A percentile compares a stretch with the other conserved stretches of the same genome.
phyloP scores from a whole-genome alignment of 2,888 invertebrate genomes.

The Pomacea canaliculata region DNA sequence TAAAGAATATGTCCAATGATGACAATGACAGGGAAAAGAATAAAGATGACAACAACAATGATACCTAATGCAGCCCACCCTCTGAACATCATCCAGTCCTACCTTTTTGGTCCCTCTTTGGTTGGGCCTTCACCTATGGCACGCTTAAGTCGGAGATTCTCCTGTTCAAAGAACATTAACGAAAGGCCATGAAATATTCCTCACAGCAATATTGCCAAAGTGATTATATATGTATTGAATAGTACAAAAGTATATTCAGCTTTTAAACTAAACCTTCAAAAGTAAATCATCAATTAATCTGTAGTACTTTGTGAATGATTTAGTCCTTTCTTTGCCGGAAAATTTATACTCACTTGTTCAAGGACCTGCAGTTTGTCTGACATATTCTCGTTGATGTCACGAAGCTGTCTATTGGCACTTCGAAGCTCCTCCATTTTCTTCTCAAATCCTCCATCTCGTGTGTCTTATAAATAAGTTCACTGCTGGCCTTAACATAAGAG shows the following conservation, averaged over 20 bases:
- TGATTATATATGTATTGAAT: no score
- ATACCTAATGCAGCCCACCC: no score
- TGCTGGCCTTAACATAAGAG: slow-evolving; percentile 45
- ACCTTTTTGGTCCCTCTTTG: slow-evolving; percentile 23
- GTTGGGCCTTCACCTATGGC: slow-evolving; percentile 13
- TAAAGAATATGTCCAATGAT: no score
- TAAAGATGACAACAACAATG: no score
- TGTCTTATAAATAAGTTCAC: slow-evolving; percentile 55
- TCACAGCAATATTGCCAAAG: no score
- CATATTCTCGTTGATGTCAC: slow-evolving; percentile 53
- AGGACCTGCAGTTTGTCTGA: slow-evolving; percentile 50
- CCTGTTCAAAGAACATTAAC: slow-evolving; percentile 10
- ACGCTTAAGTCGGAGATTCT: slow-evolving; percentile 22
- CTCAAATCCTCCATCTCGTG: slow-evolving; percentile 50
- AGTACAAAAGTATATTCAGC: no score
- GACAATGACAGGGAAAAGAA: no score
- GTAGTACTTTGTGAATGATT: no score
- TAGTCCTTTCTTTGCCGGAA: no score
- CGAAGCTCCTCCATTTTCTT: slow-evolving; percentile 52
- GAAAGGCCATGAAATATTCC: no score
- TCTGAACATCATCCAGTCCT: neutral
- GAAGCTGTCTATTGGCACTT: slow-evolving; percentile 52
- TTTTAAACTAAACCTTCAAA: no score
- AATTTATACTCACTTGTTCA: slow-evolving; percentile 43
- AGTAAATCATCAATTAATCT: no score